These are phyloP conservation scores for Oncorhynchus keta DNA, from an alignment of 2,113 vertebrate species.

Conservation along the genomic window DNA sequence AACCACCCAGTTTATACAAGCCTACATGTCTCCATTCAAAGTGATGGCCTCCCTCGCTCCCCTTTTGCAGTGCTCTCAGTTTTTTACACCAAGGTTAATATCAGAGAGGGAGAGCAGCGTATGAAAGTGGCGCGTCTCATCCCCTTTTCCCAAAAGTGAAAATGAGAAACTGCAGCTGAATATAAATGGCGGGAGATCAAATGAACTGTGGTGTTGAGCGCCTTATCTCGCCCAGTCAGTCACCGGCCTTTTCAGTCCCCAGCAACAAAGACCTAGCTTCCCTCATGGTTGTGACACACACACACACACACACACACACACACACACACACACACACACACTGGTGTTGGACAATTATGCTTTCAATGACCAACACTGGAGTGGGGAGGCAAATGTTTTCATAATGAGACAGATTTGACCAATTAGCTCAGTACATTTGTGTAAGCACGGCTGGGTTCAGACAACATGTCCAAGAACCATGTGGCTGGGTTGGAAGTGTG, in stretches of 20 bases:
- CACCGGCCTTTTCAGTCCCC: conserved; percentile 43
- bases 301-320: conserved; percentile 20
- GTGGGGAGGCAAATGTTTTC: no score
- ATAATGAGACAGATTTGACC: no score
- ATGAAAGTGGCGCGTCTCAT: conserved; percentile 51
- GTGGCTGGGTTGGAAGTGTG: no score
- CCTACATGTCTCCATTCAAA: conserved; percentile 28
- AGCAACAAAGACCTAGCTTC: conserved; percentile 43
- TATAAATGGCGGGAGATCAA: conserved; percentile 67
- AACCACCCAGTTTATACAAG: conserved; percentile 18
- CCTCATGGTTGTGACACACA: conserved; percentile 17
- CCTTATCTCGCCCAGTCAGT: conserved; percentile 68
- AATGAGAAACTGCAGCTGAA: conserved; percentile 61
- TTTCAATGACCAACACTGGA: no score
- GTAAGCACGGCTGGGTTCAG: no score
- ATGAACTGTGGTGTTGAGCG: conserved; percentile 43
- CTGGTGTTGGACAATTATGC: no score
- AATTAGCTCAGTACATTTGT: no score
- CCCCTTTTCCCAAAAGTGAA: conserved; percentile 55
- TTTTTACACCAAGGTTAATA: conserved; percentile 50
- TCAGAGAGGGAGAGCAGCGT: conserved; percentile 54
- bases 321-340: conserved; percentile 13
- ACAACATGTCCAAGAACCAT: no score
- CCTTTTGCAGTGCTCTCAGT: conserved; percentile 33
- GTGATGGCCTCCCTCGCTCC: conserved; percentile 27